Evolutionary conservation across 2,888 invertebrate species (phyloP).

Genomic region (Eilema sororculum): DNA sequence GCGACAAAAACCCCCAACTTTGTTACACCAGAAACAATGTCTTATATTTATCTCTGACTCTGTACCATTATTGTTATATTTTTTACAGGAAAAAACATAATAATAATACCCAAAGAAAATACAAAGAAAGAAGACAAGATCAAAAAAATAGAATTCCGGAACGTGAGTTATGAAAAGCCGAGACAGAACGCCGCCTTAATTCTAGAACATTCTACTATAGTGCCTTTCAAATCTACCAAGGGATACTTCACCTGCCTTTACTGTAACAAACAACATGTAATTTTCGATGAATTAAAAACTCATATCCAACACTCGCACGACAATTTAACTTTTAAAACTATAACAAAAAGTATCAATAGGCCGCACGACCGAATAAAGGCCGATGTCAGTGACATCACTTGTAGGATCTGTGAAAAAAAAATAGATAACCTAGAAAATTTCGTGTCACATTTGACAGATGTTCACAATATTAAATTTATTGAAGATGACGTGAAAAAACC

Average conservation of each 20-base stretch:
- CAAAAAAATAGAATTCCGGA: constrained; percentile 19
- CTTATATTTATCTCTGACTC: background rate
- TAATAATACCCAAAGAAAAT: constrained; percentile 8
- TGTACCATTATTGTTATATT: background rate
- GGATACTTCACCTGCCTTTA: constrained; percentile 53
- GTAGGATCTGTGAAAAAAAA: constrained; percentile 41
- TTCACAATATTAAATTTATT: constrained; percentile 46
- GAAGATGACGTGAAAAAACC: constrained; percentile 39
- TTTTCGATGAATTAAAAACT: constrained; percentile 39
- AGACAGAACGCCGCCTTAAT: constrained; percentile 46
- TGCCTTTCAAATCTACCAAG: constrained; percentile 49
- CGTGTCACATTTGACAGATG: constrained; percentile 41
- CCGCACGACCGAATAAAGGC: constrained; percentile 44
- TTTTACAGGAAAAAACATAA: constrained; percentile 5
- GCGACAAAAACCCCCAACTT: too few relatives aligned
- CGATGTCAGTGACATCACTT: constrained; percentile 46
- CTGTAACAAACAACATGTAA: constrained; percentile 44
- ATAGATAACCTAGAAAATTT: constrained; percentile 38
- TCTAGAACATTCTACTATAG: constrained; percentile 50
- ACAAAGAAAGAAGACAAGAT: constrained; percentile 12
- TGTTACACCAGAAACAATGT: too few relatives aligned
- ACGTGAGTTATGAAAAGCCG: constrained; percentile 32
- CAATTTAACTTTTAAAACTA: constrained; percentile 34
- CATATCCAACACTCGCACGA: constrained; percentile 39
- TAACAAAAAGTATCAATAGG: constrained; percentile 40